A percentile compares a stretch with the other conserved stretches of the same genome.
These are phyloP conservation scores for Raja brachyura DNA, from an alignment of 2,113 vertebrate species.

Conservation along the genomic window DNA sequence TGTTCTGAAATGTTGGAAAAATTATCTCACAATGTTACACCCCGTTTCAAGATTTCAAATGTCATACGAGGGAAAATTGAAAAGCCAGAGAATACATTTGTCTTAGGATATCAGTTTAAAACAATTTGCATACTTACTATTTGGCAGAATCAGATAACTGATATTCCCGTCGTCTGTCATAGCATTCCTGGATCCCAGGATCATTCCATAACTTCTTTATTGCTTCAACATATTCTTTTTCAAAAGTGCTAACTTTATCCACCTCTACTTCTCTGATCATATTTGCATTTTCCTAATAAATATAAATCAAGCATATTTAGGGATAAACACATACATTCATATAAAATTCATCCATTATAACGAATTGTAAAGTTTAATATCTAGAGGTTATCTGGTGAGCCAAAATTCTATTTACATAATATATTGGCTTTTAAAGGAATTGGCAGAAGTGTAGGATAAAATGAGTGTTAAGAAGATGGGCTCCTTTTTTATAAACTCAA, in stretches of 20 bases:
- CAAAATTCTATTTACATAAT: not conserved
- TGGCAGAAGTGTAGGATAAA: not conserved
- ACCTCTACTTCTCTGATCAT: slow-evolving; percentile 66
- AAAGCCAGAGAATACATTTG: not conserved
- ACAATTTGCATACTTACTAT: slow-evolving; percentile 59
- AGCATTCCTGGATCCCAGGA: slow-evolving; percentile 68
- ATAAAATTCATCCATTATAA: not conserved
- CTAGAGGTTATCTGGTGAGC: not conserved
- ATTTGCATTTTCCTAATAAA: slow-evolving; percentile 55
- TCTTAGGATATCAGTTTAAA: not conserved
- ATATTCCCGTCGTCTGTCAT: slow-evolving; percentile 66
- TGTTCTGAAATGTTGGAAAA: not conserved
- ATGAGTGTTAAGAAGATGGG: not conserved
- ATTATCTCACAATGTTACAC: not conserved
- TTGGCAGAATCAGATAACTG: slow-evolving; percentile 79
- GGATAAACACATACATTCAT: not conserved
- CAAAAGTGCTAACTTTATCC: slow-evolving; percentile 60
- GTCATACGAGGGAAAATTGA: not conserved
- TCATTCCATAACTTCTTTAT: slow-evolving; percentile 71
- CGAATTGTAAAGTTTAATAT: not conserved
- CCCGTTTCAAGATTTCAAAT: not conserved
- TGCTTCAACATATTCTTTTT: slow-evolving; percentile 54
- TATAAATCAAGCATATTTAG: slow-evolving; percentile 22
- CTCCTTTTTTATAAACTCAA: not conserved
- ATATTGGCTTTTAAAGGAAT: not conserved